These are phyloP conservation scores for Rhinichthys klamathensis DNA, from an alignment of 2,113 vertebrate genomes.

Conservation along the genomic window DNA sequence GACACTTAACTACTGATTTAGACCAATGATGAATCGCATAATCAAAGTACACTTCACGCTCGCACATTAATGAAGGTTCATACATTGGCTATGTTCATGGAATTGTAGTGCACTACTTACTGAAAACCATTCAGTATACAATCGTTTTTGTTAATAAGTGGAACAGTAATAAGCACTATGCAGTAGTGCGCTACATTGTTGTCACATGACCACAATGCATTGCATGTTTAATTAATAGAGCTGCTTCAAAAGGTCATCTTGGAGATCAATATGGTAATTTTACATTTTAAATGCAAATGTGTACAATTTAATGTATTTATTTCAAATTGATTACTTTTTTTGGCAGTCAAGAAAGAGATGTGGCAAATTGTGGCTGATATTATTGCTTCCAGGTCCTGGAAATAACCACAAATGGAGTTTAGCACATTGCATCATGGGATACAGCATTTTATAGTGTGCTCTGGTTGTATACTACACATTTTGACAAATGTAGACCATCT, in stretches of 20 bases:
- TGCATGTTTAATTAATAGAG: neutral
- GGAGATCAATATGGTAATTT: neutral
- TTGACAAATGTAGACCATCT: neutral
- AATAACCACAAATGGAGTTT: neutral
- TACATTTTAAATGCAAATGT: constrained; percentile 5
- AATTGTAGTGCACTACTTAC: neutral
- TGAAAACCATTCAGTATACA: neutral
- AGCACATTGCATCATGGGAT: neutral
- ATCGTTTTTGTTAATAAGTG: neutral
- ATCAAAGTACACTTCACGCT: neutral
- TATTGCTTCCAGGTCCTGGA: neutral
- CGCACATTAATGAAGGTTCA: neutral
- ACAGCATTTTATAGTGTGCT: neutral
- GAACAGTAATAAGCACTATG: neutral
- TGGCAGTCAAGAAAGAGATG: neutral
- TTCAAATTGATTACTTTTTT: neutral
- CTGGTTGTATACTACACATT: neutral
- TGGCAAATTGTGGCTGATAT: no score
- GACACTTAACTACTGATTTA: constrained; percentile 16
- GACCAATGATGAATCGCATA: neutral
- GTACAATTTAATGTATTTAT: neutral
- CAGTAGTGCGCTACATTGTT: neutral
- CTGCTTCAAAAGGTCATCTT: constrained; percentile 1
- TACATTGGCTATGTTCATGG: neutral
- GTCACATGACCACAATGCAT: neutral